phyloP scores from a whole-genome alignment of 2,888 invertebrate species.

The Aspidiotus destructor region DNA sequence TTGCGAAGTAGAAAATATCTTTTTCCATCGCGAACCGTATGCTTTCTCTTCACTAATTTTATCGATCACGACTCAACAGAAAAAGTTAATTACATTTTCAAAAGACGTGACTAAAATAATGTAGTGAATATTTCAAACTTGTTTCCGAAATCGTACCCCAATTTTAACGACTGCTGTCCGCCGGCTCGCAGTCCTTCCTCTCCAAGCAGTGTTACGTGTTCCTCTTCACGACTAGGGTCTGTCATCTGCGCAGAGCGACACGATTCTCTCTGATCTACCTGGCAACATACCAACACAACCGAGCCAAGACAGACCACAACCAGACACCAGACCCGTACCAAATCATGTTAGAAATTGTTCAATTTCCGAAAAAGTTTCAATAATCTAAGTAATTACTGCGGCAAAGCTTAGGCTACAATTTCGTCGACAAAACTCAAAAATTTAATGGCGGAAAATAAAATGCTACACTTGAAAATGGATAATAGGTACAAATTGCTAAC shows the following conservation, averaged over 20 bases:
- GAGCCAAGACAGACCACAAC: conserved; percentile 31
- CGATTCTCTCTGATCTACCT: conserved; percentile 60
- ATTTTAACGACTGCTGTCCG: conserved; percentile 84
- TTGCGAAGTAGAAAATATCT: too few relatives aligned
- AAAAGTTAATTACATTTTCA: too few relatives aligned
- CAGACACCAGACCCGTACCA: conserved; percentile 20
- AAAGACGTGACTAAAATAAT: too few relatives aligned
- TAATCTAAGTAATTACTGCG: not conserved
- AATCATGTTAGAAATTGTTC: conserved; percentile 22
- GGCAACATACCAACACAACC: conserved; percentile 50
- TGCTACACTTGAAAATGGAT: too few relatives aligned
- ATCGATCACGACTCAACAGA: too few relatives aligned
- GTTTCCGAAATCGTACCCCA: conserved; percentile 60
- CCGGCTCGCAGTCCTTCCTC: conserved; percentile 91
- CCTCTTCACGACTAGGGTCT: conserved; percentile 90
- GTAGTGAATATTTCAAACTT: conserved; percentile 22
- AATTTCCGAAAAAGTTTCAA: conserved; percentile 21
- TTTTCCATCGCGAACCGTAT: too few relatives aligned
- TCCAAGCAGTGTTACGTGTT: conserved; percentile 90
- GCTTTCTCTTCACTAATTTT: too few relatives aligned
- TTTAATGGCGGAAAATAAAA: conserved; percentile 3
- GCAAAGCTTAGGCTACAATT: conserved; percentile 30
- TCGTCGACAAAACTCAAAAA: not conserved
- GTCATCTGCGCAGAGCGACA: conserved; percentile 80
- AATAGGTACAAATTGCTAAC: too few relatives aligned